Base-by-base conservation (phyloP, 2,888 invertebrate genomes). In the Amphiduros pacificus region DNA sequence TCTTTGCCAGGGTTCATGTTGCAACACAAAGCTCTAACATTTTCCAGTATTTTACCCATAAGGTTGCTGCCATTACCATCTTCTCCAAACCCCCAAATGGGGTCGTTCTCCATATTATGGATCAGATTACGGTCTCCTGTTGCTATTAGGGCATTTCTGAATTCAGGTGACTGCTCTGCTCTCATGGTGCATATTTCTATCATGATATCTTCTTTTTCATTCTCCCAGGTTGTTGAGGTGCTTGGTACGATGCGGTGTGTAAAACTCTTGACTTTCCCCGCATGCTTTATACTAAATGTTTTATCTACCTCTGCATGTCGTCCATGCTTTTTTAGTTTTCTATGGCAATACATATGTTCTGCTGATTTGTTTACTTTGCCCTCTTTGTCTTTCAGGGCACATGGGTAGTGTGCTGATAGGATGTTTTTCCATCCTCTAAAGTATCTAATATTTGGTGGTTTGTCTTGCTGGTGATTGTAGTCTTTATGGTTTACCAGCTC, bases 41-140 rank as follows among this genome's bases (percentile, higher is more conserved):
- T 29, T 20, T 53, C 17, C n/a, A 53, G 32, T 6, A 20, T 31
- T 3, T 27, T 20, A 4, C 53, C 53, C 53, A 53, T 53, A 28
- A 31, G 9, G 31, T 53, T 53, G 9, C 4, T 2, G 22, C 36
- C 55, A 5, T 55, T 31, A 6, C 32, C 22, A 36, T 55, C 40
- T 22, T 22, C 26, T 5, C 55, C 55, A 55, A 32, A 55, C 22
- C 55, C 55, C 55, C 55, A 55, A 22, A 20, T 2, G n/a, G 36
- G 2, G 26, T 55, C 55, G 11, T 24, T 40, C 24, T 55, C 55
- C 40, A 36, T 55, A n/a, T 55, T 55, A 40, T 55, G 55, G 20
- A 55, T 36, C 9, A 55, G 22, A 4, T 36, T 4, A 11, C 22
- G 32, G 20, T 14, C 20, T 9, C 55, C 55, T 22, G 55, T 22